Evolutionary conservation across 2,888 invertebrate species (phyloP).

Genomic region (Junonia oenone): DNA sequence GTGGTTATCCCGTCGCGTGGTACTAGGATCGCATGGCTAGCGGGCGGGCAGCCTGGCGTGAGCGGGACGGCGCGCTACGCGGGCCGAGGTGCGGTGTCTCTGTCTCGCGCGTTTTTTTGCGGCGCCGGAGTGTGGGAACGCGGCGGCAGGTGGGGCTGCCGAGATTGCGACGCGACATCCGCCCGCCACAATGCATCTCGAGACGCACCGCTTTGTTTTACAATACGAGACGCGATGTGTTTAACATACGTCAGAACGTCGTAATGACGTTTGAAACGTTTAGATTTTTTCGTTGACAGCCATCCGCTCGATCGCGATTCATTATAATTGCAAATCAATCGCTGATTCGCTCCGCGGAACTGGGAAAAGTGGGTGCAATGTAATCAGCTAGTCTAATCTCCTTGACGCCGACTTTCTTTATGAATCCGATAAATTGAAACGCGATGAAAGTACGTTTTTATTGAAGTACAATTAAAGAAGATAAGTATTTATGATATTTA

Average conservation of each 20-base stretch:
- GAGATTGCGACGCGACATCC: slow-evolving; percentile 79
- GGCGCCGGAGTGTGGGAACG: slow-evolving; percentile 79
- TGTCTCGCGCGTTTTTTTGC: slow-evolving; percentile 71
- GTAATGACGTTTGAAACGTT: slow-evolving; percentile 50
- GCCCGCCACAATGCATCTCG: slow-evolving; percentile 75
- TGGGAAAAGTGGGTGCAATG: slow-evolving; percentile 25
- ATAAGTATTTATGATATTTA: not conserved
- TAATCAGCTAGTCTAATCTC: slow-evolving; percentile 22
- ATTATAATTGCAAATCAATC: slow-evolving; percentile 30
- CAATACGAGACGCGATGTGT: slow-evolving; percentile 60
- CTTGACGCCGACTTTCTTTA: slow-evolving; percentile 15
- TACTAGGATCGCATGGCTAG: slow-evolving; percentile 39
- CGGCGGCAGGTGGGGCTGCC: slow-evolving; percentile 76
- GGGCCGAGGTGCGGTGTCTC: slow-evolving; percentile 45
- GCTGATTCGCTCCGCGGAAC: slow-evolving; percentile 23
- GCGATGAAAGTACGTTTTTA: not conserved
- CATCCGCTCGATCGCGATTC: slow-evolving; percentile 25
- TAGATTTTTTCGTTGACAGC: slow-evolving; percentile 37
- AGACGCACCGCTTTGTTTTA: slow-evolving; percentile 47
- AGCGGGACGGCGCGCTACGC: slow-evolving; percentile 56
- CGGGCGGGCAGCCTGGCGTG: slow-evolving; percentile 56
- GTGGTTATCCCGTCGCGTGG: slow-evolving; percentile 52
- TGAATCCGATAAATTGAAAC: slow-evolving; percentile 4
- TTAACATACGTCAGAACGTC: slow-evolving; percentile 60
- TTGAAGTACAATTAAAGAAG: not conserved